Evolutionary conservation across 2,888 invertebrate species (phyloP).

Genomic region (Selenia dentaria): DNA sequence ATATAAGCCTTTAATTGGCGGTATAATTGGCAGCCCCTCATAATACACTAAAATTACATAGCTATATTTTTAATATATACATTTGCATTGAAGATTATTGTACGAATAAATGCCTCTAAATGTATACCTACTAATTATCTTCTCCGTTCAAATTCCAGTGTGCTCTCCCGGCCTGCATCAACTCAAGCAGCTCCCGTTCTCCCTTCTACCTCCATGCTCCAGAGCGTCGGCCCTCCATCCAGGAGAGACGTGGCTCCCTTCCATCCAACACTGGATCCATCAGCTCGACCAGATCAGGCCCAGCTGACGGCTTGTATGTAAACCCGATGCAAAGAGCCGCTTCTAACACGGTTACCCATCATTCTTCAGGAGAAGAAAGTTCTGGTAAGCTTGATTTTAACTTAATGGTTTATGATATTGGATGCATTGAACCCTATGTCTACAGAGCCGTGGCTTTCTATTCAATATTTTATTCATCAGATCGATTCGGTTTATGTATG

Average conservation of each 20-base stretch:
- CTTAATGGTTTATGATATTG: no score
- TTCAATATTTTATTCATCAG: no score
- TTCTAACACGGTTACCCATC: slow-evolving; percentile 57
- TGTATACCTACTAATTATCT: no score
- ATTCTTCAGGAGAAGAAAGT: slow-evolving; percentile 75
- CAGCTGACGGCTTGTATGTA: slow-evolving; percentile 92
- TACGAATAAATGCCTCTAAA: no score
- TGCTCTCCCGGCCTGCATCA: slow-evolving; percentile 81
- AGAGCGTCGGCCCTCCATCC: slow-evolving; percentile 59
- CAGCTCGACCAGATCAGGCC: slow-evolving; percentile 72
- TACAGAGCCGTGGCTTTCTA: no score
- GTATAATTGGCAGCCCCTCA: no score
- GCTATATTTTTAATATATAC: no score
- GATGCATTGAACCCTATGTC: not conserved
- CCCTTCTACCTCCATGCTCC: slow-evolving; percentile 92
- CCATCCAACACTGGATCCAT: slow-evolving; percentile 72
- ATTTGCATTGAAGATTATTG: no score
- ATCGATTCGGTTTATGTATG: no score
- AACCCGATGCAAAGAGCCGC: slow-evolving; percentile 89
- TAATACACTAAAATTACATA: no score
- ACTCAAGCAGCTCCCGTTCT: slow-evolving; percentile 71
- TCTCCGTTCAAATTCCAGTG: slow-evolving; percentile 73
- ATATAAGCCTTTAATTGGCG: no score
- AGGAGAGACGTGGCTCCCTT: slow-evolving; percentile 67
- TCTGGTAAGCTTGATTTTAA: slow-evolving; percentile 67